phyloP scores from a whole-genome alignment of 2,888 invertebrate species.

The Drosophila silvestris region DNA sequence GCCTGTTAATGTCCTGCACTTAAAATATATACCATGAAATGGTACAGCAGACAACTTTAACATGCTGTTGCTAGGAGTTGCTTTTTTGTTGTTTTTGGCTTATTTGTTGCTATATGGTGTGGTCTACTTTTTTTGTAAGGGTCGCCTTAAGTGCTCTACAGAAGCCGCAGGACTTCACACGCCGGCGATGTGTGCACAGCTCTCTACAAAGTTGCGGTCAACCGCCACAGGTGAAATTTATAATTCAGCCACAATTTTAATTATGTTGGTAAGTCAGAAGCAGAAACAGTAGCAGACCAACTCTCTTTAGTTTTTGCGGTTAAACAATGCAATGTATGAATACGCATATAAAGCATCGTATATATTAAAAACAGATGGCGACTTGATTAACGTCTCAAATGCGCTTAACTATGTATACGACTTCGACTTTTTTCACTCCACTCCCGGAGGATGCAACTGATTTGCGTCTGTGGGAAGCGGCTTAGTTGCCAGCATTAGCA shows the following conservation, averaged over 20 bases:
- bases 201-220: constrained; percentile 60
- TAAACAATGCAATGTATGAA: constrained; percentile 42
- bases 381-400: constrained; percentile 39
- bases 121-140: constrained; percentile 30
- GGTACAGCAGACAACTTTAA: constrained; percentile 73
- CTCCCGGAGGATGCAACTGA: constrained; percentile 5
- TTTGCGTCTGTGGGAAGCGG: constrained; percentile 30
- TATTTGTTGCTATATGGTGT: constrained; percentile 18
- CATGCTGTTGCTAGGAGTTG: constrained; percentile 25
- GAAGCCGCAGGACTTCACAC: constrained; percentile 65
- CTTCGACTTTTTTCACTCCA: neutral
- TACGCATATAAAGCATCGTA: constrained; percentile 44
- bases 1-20: constrained; percentile 75
- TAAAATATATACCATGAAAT: constrained; percentile 72
- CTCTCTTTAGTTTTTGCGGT: constrained; percentile 29
- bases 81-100: constrained; percentile 13
- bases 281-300: constrained; percentile 4
- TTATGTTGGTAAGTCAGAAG: constrained; percentile 68
- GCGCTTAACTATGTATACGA: constrained; percentile 23
- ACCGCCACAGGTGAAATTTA: constrained; percentile 78
- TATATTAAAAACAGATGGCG: constrained; percentile 24
- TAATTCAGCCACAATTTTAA: constrained; percentile 76
- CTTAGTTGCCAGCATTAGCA: constrained; percentile 51
- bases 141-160: constrained; percentile 59
- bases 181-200: constrained; percentile 49